Conservation (phyloP, 2,888 invertebrate species). For the Malachius bipustulatus region DNA sequence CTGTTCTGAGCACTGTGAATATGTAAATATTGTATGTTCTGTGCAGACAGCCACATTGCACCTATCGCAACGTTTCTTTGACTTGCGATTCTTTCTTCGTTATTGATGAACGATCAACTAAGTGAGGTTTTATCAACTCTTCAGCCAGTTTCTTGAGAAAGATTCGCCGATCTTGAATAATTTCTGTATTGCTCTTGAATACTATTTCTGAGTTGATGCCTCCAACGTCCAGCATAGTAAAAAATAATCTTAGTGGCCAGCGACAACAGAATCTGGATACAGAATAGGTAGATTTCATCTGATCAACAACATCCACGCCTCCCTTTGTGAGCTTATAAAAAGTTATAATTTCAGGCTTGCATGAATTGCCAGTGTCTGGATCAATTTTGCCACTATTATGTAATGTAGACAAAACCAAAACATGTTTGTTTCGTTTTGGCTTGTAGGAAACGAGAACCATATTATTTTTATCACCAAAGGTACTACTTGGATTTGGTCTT, state of each 20-base stretch:
- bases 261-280: slow-evolving; percentile 3
- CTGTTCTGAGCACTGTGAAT: no score
- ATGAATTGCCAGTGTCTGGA: slow-evolving; percentile 13
- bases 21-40: no score
- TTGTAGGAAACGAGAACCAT: slow-evolving; percentile 18
- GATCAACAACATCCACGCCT: slow-evolving; percentile 16
- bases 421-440: slow-evolving; percentile 21
- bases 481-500: slow-evolving; percentile 5
- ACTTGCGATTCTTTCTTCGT: background rate
- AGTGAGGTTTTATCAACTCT: slow-evolving; percentile 1
- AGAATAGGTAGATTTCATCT: slow-evolving; percentile 2
- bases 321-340: slow-evolving; percentile 20
- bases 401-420: slow-evolving; percentile 19
- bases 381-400: slow-evolving; percentile 19
- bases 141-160: slow-evolving; percentile 3
- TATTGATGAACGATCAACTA: slow-evolving; percentile 1
- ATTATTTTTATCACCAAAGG: slow-evolving; percentile 6
- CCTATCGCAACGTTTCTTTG: no score
- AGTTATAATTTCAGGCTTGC: slow-evolving; percentile 19
- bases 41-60: no score
- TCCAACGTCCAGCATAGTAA: slow-evolving; percentile 3
- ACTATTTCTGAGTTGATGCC: background rate
- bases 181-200: slow-evolving; percentile 3
- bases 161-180: slow-evolving; percentile 3
- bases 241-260: slow-evolving; percentile 3